Conservation (phyloP, 2,888 invertebrate species). For the Andrena minutula region DNA sequence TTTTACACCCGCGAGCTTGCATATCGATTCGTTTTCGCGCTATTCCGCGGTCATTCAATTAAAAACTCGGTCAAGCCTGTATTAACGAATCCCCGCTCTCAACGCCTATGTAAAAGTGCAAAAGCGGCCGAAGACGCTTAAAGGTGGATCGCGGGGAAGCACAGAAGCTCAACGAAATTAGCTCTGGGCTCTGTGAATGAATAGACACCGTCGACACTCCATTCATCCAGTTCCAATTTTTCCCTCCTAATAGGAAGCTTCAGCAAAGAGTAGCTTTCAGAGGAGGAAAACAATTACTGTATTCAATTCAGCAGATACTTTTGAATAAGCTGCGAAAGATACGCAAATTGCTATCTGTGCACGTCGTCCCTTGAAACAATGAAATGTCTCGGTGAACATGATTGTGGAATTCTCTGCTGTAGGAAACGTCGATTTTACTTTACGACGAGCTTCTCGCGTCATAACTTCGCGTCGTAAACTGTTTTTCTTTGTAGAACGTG, state of each 20-base stretch:
- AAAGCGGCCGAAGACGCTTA: constrained; percentile 49
- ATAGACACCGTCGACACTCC: constrained; percentile 27
- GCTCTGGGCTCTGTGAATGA: constrained; percentile 33
- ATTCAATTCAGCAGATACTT: neutral
- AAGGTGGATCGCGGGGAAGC: constrained; percentile 27
- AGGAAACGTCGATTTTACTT: constrained; percentile 23
- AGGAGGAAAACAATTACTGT: constrained; percentile 1
- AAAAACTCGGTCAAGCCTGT: constrained; percentile 72
- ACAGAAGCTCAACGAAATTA: constrained; percentile 52
- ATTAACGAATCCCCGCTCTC: constrained; percentile 64
- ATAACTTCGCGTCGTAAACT: constrained; percentile 13
- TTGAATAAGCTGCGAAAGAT: neutral
- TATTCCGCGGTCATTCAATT: constrained; percentile 66
- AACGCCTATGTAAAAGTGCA: constrained; percentile 15
- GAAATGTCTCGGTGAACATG: neutral
- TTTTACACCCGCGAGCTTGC: constrained; percentile 57
- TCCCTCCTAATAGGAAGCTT: neutral
- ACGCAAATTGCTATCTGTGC: constrained; percentile 19
- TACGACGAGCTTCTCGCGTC: neutral
- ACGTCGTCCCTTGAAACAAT: neutral
- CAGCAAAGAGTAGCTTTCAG: neutral
- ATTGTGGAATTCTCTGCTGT: neutral
- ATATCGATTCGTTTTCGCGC: constrained; percentile 67
- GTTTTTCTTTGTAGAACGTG: neutral
- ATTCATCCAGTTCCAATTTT: constrained; percentile 39